These are phyloP conservation scores for Hydrocynus forskahlii DNA, from an alignment of 2,797 vertebrate genomes.

Conservation along the genomic window DNA sequence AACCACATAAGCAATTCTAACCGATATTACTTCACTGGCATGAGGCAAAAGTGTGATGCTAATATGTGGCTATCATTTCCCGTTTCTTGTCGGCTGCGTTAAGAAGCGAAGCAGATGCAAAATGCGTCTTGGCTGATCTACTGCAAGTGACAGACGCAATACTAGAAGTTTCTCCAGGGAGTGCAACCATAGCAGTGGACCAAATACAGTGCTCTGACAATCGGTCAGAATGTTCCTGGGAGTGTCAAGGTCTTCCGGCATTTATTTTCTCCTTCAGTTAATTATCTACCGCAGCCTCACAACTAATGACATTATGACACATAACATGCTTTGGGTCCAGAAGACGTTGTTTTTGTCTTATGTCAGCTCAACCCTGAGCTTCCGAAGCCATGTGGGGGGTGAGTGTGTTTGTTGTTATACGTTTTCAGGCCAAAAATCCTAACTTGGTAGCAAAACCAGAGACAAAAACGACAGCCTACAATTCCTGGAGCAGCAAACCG, in stretches of 20 bases:
- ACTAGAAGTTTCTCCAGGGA: background rate
- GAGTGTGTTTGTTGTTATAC: constrained; percentile 13
- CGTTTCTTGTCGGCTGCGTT: too few species aligned
- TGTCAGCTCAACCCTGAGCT: background rate
- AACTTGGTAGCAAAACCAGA: background rate
- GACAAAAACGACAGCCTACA: background rate
- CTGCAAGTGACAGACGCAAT: background rate
- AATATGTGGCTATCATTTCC: too few species aligned
- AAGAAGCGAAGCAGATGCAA: too few species aligned
- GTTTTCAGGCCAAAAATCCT: background rate
- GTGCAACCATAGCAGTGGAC: background rate
- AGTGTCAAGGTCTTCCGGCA: background rate
- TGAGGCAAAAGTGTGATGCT: too few species aligned
- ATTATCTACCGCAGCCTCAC: background rate
- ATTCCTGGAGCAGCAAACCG: background rate
- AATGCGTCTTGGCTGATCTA: too few species aligned
- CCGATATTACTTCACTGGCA: too few species aligned
- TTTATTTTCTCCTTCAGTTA: background rate
- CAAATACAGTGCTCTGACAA: background rate
- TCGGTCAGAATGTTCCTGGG: background rate
- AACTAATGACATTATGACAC: background rate
- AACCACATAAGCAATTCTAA: too few species aligned
- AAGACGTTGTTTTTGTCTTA: background rate
- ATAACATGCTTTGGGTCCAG: background rate
- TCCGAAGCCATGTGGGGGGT: constrained; percentile 7